Conservation (phyloP, 2,797 vertebrate species). For the Otolemur crassicaudatus region DNA sequence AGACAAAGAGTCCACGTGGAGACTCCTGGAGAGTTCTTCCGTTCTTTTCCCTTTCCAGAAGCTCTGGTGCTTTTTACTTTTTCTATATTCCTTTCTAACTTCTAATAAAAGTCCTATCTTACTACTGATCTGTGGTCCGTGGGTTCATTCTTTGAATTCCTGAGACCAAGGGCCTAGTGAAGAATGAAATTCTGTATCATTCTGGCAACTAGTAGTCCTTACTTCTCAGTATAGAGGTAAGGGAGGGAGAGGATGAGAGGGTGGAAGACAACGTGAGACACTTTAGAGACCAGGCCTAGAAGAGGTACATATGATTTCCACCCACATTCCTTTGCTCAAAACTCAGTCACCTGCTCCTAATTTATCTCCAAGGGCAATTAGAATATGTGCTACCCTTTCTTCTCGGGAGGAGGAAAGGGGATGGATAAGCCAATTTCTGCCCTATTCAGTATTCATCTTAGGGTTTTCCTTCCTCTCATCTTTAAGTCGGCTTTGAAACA, state of each 20-base stretch:
- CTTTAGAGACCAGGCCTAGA: background rate
- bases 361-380: background rate
- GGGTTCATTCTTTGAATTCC: too few species aligned
- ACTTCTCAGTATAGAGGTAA: background rate
- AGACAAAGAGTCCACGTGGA: too few species aligned
- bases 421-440: background rate
- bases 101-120: too few species aligned
- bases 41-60: too few species aligned
- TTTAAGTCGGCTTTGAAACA: background rate
- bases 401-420: background rate
- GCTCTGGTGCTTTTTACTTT: too few species aligned
- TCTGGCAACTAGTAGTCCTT: background rate
- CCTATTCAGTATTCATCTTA: background rate
- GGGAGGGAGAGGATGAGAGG: background rate
- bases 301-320: background rate
- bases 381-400: background rate
- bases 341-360: background rate
- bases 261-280: background rate
- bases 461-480: background rate
- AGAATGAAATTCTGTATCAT: background rate
- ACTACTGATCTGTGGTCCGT: too few species aligned
- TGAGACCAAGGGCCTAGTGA: too few species aligned
- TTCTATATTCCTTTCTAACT: too few species aligned
- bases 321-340: background rate
- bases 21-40: too few species aligned